phyloP scores from a whole-genome alignment of 2,113 vertebrate genomes.

The Laticauda colubrina region DNA sequence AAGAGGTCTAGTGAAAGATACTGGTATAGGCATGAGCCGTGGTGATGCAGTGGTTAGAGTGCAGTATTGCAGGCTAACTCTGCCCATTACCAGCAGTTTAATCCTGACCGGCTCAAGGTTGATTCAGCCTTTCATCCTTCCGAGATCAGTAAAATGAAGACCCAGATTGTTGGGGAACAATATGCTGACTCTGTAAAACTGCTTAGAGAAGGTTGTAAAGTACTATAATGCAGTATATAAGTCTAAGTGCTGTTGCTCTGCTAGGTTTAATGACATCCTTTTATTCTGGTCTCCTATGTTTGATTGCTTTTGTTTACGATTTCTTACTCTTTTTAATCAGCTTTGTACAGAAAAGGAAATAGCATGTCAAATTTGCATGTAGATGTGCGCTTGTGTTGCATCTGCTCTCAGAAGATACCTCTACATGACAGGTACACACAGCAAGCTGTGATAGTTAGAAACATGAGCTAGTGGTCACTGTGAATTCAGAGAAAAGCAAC shows the following conservation, averaged over 20 bases:
- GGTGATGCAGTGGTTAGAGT: neutral
- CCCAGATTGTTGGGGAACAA: neutral
- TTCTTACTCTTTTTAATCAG: neutral
- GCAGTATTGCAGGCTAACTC: neutral
- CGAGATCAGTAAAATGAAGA: neutral
- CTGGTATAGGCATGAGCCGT: neutral
- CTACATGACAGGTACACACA: neutral
- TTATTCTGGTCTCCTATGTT: neutral
- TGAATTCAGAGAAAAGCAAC: conserved; percentile 51
- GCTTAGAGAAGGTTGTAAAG: neutral
- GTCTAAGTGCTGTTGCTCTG: neutral
- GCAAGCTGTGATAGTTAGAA: neutral
- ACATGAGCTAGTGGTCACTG: conserved; percentile 48
- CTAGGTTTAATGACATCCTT: neutral
- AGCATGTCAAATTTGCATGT: neutral
- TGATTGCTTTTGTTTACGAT: neutral
- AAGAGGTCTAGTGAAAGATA: neutral
- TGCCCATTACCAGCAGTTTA: neutral
- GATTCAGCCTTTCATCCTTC: neutral
- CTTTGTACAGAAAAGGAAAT: neutral
- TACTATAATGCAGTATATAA: neutral
- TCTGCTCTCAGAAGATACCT: neutral
- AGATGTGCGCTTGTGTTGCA: neutral
- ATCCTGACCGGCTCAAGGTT: neutral
- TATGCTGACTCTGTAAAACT: neutral